Evolutionary conservation across 2,113 vertebrate species (phyloP).

Genomic region (Meleagris gallopavo): DNA sequence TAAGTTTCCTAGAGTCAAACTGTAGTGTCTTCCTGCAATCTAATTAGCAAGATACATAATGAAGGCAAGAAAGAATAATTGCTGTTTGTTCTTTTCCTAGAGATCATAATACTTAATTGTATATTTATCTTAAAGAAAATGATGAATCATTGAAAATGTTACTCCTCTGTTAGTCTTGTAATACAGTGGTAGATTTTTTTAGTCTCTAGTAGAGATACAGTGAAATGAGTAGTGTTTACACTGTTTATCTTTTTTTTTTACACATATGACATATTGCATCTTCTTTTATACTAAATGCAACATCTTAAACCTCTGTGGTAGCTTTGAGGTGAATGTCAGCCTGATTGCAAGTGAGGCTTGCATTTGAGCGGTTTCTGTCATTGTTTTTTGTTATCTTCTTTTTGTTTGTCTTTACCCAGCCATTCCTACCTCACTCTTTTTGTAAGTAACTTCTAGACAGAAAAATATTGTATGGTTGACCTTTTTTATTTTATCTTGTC

Average conservation of each 20-base stretch:
- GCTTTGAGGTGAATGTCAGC: background rate
- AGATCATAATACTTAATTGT: background rate
- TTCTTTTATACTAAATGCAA: background rate
- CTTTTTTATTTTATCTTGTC: background rate
- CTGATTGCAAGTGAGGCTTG: background rate
- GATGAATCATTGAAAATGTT: background rate
- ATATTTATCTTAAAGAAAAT: background rate
- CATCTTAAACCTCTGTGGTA: background rate
- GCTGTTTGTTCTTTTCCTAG: background rate
- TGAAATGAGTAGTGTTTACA: background rate
- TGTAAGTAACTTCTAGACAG: background rate
- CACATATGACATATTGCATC: too few relatives aligned
- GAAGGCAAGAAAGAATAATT: background rate
- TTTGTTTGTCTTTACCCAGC: background rate
- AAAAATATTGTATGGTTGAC: background rate
- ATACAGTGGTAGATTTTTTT: background rate
- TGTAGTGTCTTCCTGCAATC: background rate
- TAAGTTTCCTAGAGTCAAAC: background rate
- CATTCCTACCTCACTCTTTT: background rate
- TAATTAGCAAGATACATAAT: background rate
- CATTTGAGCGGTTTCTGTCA: accelerated
- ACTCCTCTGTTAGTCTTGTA: background rate
- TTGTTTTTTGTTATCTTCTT: background rate
- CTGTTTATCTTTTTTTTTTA: background rate
- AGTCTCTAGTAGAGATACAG: background rate